Conservation (phyloP, 1,140 invertebrate genomes). For the Papilio polyxenes region DNA sequence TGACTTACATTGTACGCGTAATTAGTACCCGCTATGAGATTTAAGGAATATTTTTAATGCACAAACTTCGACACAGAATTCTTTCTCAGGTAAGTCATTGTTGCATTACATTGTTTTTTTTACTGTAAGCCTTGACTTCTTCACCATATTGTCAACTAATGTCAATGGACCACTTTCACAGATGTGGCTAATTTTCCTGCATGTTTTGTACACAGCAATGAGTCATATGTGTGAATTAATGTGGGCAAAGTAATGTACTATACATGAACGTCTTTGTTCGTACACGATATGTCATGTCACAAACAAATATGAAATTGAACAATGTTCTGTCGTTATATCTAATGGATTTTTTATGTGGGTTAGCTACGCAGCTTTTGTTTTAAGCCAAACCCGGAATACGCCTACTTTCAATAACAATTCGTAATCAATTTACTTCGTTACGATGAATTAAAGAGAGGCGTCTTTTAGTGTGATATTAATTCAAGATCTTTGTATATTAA, state of each 20-base stretch:
- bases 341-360: background rate
- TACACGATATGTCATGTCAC: background rate
- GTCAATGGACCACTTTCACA: background rate
- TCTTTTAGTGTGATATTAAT: background rate
- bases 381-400: background rate
- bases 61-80: background rate
- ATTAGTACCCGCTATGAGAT: too few species aligned
- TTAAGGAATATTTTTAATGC: background rate
- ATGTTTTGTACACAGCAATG: constrained; percentile 6
- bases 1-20: too few species aligned
- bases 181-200: constrained; percentile 5
- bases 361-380: background rate
- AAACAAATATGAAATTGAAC: background rate
- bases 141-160: background rate
- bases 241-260: background rate
- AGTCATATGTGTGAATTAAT: background rate
- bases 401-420: background rate
- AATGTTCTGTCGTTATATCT: background rate
- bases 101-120: background rate
- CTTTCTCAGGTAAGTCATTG: background rate
- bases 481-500: too few species aligned
- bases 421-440: background rate
- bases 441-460: background rate
- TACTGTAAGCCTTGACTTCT: background rate
- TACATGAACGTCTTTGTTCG: constrained; percentile 4